A percentile compares a stretch with the other conserved stretches of the same genome.
Conservation (phyloP, 2,113 vertebrate species). For the Myocastor coypus region DNA sequence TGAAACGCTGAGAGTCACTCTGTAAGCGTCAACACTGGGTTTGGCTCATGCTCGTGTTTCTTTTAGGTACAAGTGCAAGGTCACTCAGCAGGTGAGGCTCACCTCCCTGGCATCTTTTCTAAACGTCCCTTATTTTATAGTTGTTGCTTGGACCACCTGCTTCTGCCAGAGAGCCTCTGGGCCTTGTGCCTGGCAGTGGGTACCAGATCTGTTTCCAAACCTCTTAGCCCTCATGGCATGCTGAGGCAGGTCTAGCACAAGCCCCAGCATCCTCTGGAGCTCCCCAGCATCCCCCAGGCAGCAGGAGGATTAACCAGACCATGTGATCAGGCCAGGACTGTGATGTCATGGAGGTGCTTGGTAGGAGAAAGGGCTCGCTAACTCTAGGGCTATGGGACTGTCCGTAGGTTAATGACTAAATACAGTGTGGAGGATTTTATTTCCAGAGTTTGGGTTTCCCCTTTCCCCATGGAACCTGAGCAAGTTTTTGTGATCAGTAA, state of each 20-base stretch:
- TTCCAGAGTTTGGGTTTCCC: slow-evolving; percentile 43
- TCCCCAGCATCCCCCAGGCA: background rate
- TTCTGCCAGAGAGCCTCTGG: slow-evolving; percentile 61
- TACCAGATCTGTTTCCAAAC: slow-evolving; percentile 63
- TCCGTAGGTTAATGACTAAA: background rate
- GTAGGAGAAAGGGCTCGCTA: background rate
- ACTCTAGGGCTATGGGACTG: background rate
- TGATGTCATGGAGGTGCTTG: slow-evolving; percentile 21
- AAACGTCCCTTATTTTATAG: slow-evolving; percentile 28
- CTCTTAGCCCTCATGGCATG: slow-evolving; percentile 40
- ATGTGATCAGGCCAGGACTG: background rate
- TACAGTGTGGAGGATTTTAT: background rate
- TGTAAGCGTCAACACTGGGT: background rate
- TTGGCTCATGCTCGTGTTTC: background rate
- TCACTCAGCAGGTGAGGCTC: slow-evolving; percentile 39
- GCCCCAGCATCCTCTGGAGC: slow-evolving; percentile 10
- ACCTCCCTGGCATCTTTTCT: background rate
- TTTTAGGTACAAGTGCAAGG: background rate
- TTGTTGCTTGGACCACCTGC: slow-evolving; percentile 55
- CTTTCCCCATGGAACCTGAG: background rate
- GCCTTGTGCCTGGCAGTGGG: slow-evolving; percentile 61
- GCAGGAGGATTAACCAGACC: slow-evolving; percentile 39
- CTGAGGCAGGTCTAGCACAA: slow-evolving; percentile 38
- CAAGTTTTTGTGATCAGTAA: slow-evolving; percentile 24
- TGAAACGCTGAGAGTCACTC: background rate